Conservation (phyloP, 2,797 vertebrate genomes). For the Harpagifer antarcticus region DNA sequence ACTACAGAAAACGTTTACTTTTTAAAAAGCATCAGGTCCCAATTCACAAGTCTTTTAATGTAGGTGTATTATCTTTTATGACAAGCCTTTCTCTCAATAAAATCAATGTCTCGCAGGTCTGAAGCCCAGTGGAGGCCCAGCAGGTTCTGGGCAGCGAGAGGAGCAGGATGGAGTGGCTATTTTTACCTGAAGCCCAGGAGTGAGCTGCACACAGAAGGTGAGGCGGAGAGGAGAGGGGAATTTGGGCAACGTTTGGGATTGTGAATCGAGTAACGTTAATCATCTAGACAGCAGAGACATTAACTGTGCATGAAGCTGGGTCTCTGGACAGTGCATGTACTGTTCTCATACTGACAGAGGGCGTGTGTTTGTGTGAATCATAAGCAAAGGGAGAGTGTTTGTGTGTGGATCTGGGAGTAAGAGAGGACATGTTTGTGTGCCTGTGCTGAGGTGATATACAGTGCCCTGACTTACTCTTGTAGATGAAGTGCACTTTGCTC, state of each 20-base stretch:
- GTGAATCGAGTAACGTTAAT: conserved; percentile 82
- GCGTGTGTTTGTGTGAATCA: conserved; percentile 17
- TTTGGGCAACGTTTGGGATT: conserved; percentile 77
- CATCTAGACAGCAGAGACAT: conserved; percentile 85
- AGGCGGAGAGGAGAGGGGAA: conserved; percentile 74
- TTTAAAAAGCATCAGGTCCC: background rate
- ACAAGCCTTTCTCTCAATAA: conserved; percentile 47
- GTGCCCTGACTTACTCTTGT: conserved; percentile 65
- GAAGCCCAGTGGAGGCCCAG: conserved; percentile 57
- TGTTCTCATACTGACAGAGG: conserved; percentile 62
- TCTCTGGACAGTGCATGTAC: conserved; percentile 77
- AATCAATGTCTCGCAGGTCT: conserved; percentile 50
- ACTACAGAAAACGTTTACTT: background rate
- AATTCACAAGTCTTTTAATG: conserved; percentile 3
- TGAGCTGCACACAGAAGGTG: conserved; percentile 74
- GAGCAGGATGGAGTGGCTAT: conserved; percentile 76
- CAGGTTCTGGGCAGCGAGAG: conserved; percentile 59
- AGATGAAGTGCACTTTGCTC: conserved; percentile 72
- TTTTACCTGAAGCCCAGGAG: conserved; percentile 83
- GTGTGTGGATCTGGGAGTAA: conserved; percentile 35
- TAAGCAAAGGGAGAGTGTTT: conserved; percentile 47
- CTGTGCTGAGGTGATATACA: conserved; percentile 59
- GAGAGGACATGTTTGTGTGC: conserved; percentile 50
- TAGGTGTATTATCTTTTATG: conserved; percentile 21
- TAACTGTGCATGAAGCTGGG: conserved; percentile 83